Percentiles rank a stretch among this genome's conserved stretches.
Evolutionary conservation across 2,113 vertebrate genomes (phyloP).

Genomic region (Prietella phreatophila): DNA sequence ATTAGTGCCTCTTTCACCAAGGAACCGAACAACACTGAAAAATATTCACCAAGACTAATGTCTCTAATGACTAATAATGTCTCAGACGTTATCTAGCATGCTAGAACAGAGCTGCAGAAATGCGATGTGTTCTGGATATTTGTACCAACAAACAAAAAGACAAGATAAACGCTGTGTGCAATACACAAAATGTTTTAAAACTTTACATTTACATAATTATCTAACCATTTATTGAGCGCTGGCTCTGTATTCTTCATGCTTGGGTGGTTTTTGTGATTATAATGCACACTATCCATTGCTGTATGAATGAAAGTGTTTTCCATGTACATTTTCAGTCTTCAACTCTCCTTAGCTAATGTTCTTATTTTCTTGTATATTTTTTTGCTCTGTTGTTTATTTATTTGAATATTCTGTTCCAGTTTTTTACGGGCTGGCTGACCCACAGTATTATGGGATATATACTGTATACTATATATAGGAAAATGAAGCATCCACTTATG

Average conservation of each 20-base stretch:
- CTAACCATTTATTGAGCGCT: neutral
- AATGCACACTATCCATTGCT: neutral
- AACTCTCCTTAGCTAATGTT: neutral
- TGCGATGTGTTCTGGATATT: neutral
- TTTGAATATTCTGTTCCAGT: neutral
- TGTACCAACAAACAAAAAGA: constrained; percentile 2
- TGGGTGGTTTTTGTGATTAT: neutral
- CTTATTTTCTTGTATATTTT: neutral
- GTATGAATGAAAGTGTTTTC: neutral
- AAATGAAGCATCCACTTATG: neutral
- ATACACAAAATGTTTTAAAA: neutral
- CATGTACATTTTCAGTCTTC: neutral
- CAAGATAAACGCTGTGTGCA: neutral
- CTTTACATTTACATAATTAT: neutral
- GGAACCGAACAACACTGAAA: neutral
- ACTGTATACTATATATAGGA: neutral
- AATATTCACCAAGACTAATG: neutral
- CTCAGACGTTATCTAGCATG: neutral
- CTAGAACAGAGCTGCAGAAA: neutral
- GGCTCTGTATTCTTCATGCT: neutral
- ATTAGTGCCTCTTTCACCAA: no score
- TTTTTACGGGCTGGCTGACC: neutral
- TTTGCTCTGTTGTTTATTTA: neutral
- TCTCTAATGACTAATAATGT: no score
- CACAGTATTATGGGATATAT: neutral